phyloP scores from a whole-genome alignment of 2,888 invertebrate species.

The Thalpophila matura region DNA sequence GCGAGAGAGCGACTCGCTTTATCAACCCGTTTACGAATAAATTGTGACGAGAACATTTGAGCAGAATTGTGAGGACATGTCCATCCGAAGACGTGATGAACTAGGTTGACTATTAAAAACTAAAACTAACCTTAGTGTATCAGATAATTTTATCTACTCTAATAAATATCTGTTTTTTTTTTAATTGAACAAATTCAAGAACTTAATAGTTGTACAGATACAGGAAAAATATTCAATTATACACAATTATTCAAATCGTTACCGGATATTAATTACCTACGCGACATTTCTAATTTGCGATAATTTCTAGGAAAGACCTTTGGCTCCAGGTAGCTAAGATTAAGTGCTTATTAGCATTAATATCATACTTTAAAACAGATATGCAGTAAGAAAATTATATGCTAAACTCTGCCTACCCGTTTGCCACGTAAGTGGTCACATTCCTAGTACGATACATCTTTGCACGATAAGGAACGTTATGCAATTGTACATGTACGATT shows the following conservation, averaged over 20 bases:
- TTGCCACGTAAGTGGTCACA: slow-evolving; percentile 41
- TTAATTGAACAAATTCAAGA: too few species aligned
- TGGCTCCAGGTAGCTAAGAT: slow-evolving; percentile 10
- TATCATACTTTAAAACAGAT: slow-evolving; percentile 14
- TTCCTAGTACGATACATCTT: slow-evolving; percentile 55
- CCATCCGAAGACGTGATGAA: too few species aligned
- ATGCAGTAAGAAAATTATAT: slow-evolving; percentile 50
- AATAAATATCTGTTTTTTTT: too few species aligned
- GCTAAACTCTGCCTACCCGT: slow-evolving; percentile 34
- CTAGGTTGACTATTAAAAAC: too few species aligned
- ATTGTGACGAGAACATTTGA: slow-evolving; percentile 12
- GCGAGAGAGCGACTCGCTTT: slow-evolving; percentile 1
- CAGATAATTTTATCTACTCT: too few species aligned
- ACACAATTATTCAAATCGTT: slow-evolving; percentile 3
- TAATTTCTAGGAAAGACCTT: slow-evolving; percentile 37
- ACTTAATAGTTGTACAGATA: too few species aligned
- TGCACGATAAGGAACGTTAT: slow-evolving; percentile 55
- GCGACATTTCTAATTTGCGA: background rate
- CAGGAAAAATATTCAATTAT: slow-evolving; percentile 1
- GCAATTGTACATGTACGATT: slow-evolving; percentile 56
- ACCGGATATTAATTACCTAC: slow-evolving; percentile 6
- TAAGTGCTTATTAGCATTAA: slow-evolving; percentile 33
- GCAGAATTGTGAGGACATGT: background rate
- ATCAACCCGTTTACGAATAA: slow-evolving; percentile 10
- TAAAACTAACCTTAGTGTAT: too few species aligned